Evolutionary conservation across 2,797 vertebrate species (phyloP), one percentile per base, ranked within the genome.

Genomic region (Gymnothorax reevesii): DNA sequence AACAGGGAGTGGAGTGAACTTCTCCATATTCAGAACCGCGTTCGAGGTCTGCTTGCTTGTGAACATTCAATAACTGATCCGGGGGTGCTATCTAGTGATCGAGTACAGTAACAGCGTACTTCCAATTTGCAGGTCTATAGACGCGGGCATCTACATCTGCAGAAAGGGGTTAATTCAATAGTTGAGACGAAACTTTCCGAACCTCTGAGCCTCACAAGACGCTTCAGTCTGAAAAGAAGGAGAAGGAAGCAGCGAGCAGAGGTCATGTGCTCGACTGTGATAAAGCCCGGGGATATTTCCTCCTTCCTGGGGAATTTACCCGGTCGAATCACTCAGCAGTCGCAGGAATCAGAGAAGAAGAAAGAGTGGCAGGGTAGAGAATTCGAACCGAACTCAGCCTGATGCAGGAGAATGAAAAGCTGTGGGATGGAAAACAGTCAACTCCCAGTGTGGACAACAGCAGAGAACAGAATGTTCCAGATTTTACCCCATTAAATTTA

Each of bases 251-350:
- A 17, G 17, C 69, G 42, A 22, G 57, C 22, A n/a, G 42, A 69
- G 62, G 52, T 66, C 64, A 86, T 83, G 27, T 69, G 52, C 27
- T 57, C 20, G n/a, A 64, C 55, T 71, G 13, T 7, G 69, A 83
- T 55, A 57, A 86, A 86, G 52, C 22, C 52, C 4, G 57, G 54
- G 54, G 55, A 77, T 54, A 85, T 55, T 75, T 49, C 59, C 52
- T 64, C 83, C 66, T 64, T 60, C 83, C 25, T 49, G 83, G 52
- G 17, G 15, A 59, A 42, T 79, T 79, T 59, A 22, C 42, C 55
- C n/a, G 54, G 7, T 27, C 12, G 73, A 85, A 60, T 57, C 84
- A 49, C 12, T n/a, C 17, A 64, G 64, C n/a, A n/a, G 42, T 57
- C 25, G 0, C 13, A 52, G 22, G 64, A 69, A 69, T 69, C 22